phyloP scores from a whole-genome alignment of 1,140 invertebrate species.

The Anagrus nilaparvatae region DNA sequence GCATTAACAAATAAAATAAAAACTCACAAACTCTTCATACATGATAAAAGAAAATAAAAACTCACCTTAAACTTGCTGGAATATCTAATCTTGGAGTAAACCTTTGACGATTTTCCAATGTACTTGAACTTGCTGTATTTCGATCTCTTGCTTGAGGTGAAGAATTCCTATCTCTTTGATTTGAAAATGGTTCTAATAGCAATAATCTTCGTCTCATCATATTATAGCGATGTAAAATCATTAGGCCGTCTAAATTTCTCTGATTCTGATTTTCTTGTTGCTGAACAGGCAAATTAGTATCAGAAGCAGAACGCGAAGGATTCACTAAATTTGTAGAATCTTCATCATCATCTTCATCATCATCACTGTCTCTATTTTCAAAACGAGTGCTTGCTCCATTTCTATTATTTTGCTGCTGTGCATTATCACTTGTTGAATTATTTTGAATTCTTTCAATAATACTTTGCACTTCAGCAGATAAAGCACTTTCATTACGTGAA shows the following conservation, averaged over 20 bases:
- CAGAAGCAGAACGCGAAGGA: background rate
- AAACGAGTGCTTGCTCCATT: constrained; percentile 3
- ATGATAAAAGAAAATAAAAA: no score
- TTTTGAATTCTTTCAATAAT: constrained; percentile 26
- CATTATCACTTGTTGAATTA: constrained; percentile 13
- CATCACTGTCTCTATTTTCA: constrained; percentile 13
- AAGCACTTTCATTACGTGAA: constrained; percentile 7
- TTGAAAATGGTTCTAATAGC: background rate
- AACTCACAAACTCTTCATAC: no score
- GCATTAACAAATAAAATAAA: no score
- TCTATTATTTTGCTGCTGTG: constrained; percentile 7
- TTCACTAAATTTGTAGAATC: background rate
- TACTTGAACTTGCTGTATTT: no score
- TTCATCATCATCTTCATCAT: constrained; percentile 7
- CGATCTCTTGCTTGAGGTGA: constrained; percentile 2
- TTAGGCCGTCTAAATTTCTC: constrained; percentile 5
- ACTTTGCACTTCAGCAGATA: constrained; percentile 23
- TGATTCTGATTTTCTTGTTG: background rate
- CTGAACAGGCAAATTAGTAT: no score
- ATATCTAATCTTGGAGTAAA: no score
- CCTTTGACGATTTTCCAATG: background rate
- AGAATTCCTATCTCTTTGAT: constrained; percentile 15
- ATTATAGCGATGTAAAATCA: no score
- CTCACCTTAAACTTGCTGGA: no score
- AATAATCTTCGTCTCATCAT: background rate